Base-by-base conservation (phyloP, 64 coral and sea anemone genomes). In the Montipora sp. region DNA sequence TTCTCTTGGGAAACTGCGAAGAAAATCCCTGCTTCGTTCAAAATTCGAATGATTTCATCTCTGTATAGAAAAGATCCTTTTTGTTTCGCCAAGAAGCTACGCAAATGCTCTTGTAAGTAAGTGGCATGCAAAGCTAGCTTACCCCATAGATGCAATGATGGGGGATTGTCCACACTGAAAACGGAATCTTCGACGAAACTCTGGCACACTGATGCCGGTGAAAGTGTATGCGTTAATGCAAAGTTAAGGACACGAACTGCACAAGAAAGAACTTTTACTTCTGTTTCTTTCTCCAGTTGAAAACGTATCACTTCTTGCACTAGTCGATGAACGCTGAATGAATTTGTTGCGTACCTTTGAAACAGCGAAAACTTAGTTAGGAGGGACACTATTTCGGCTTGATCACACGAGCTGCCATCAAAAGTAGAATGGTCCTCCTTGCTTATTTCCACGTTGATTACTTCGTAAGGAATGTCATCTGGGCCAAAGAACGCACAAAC, bases 361-460 rank as follows among this genome's bases (percentile, higher is more conserved):
- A 96, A 96, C 18, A 96, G 80, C 7, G 95, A 96, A 80, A 96
- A 96, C 69, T 96, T 96, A 6, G 95, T 93, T n/a, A 96, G 73
- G 15, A 93, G 77, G 9, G 71, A 89, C 19, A 87, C 59, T 57
- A 90, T 89, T 14, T 90, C 91, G 7, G 74, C 73, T 43, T 23
- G 72, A 36, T 92, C 91, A 67, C 77, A 77, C 59, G 47, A 75
- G 79, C 59, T 24, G 18, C 70, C 57, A 19, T 77, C 24, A 43
- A 47, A 46, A 2, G 71, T 50, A 44, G 74, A 57, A 53, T 78
- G 19, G 8, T 84, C 95, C 53, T 74, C 73, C 13, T 80, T 79
- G 14, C 90, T 60, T 18, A 93, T 47, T 3, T 87, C 95, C 78
- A 93, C 59, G 53, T 96, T 96, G 59, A 96, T 93, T 6, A 96